Evolutionary conservation across 1,140 invertebrate genomes (phyloP), one percentile per base, ranked within the genome.

Genomic region (Psilanteris sp.): DNA sequence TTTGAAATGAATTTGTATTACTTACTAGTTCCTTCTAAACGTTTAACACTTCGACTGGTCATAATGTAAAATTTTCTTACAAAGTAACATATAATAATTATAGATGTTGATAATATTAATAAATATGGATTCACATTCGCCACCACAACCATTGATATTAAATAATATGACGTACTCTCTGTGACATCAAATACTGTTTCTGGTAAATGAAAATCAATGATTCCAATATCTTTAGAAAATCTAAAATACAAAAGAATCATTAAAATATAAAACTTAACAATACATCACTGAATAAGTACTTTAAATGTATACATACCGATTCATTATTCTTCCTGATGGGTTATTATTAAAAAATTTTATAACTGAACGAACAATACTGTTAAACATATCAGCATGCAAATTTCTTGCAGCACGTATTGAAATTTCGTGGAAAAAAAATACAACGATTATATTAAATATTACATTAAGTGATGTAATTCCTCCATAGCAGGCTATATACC

Each of bases 21-120:
- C 92, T 93, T 91, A 96, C 95, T 94, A 82, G 93, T 92, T 81
- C 93, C 95, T 90, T 98, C 96, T 48, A 97, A 89, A 59, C 96
- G 91, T 88, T 97, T 97, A 8, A 97, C 90, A 87, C 93, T 95
- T 55, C 96, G 89, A 13, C 94, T 95, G 0, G 95, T 95, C 11
- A 89, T 89, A 10, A 98, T 87, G 85, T 97, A 98, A 81, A 96
- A 93, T 48, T 90, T 88, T 22, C 96, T 86, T 31, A 96, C 87
- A 4, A 92, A 88, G 73, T 93, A 92, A 86, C 97, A 96, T 9
- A 96, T 84, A 0, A 93, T 57, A 0, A 90, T 89, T 11, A 97
- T 90, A 8, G 93, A 79, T 6, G 91, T 3, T 0, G 94, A 93
- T 0, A 95, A 92, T 37, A 94, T 59, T 2, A 96, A 79, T 9